Conservation (phyloP, 2,113 vertebrate genomes). For the Lamprotornis superbus region DNA sequence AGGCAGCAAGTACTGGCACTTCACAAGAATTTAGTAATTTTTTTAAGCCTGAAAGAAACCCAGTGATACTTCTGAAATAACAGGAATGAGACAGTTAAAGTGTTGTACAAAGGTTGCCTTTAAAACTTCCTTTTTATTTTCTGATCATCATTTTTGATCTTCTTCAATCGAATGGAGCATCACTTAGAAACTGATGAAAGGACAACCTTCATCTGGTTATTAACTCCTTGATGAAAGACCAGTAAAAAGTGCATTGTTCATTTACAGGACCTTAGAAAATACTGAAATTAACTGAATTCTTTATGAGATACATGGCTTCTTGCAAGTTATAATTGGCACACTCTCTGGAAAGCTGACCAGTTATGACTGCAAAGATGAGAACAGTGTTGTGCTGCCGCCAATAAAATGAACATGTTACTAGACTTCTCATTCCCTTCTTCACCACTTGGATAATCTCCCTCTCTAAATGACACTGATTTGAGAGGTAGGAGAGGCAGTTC, state of each 20-base stretch:
- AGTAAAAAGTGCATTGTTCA: slow-evolving; percentile 37
- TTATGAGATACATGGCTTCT: neutral
- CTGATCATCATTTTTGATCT: slow-evolving; percentile 57
- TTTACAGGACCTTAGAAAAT: slow-evolving; percentile 24
- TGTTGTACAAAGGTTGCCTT: slow-evolving; percentile 27
- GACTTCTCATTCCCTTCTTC: neutral
- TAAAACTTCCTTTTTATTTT: slow-evolving; percentile 36
- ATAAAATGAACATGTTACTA: neutral
- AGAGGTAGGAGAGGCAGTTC: neutral
- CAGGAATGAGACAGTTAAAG: slow-evolving; percentile 33
- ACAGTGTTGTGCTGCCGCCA: neutral
- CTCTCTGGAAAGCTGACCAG: neutral
- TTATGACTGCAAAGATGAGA: neutral
- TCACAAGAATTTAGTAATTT: neutral
- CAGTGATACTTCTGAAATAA: neutral
- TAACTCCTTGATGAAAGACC: slow-evolving; percentile 60
- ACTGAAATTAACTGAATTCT: slow-evolving; percentile 30
- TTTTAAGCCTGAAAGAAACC: slow-evolving; percentile 11
- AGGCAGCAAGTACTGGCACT: neutral
- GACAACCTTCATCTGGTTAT: slow-evolving; percentile 52
- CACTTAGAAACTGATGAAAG: slow-evolving; percentile 40
- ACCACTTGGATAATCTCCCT: neutral
- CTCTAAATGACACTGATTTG: neutral
- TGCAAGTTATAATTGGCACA: slow-evolving; percentile 20
- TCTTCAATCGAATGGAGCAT: slow-evolving; percentile 46